A percentile compares a stretch with the other conserved stretches of the same genome.
Conservation (phyloP, 1,140 invertebrate genomes). For the Physella acuta region DNA sequence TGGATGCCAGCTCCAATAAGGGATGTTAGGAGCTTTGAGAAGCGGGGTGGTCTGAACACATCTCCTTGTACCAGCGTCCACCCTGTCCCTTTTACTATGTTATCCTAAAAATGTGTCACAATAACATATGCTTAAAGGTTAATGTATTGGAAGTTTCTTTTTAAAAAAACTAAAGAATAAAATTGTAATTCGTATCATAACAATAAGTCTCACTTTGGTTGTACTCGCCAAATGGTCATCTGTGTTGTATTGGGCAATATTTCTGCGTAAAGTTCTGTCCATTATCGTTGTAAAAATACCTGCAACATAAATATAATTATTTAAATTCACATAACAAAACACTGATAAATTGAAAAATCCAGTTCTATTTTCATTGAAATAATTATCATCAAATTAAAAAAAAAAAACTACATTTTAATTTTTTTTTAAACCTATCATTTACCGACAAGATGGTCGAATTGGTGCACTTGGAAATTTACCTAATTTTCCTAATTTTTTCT, state of each 20-base stretch:
- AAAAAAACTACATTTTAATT: too few species aligned
- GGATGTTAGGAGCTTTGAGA: constrained; percentile 86
- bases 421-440: too few species aligned
- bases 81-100: constrained; percentile 93
- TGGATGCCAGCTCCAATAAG: constrained; percentile 94
- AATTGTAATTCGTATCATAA: background rate
- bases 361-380: too few species aligned
- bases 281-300: constrained; percentile 97
- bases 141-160: too few species aligned
- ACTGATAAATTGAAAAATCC: too few species aligned
- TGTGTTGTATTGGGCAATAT: constrained; percentile 77
- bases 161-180: background rate
- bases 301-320: background rate
- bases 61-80: constrained; percentile 98
- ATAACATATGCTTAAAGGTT: too few species aligned
- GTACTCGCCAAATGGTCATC: constrained; percentile 60
- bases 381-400: too few species aligned
- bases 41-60: constrained; percentile 83
- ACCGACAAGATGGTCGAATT: too few species aligned
- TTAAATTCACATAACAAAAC: background rate
- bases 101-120: too few species aligned
- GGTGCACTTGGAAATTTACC: too few species aligned
- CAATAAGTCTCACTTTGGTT: too few species aligned
- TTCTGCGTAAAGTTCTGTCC: constrained; percentile 89
- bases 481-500: too few species aligned